Base-by-base conservation (phyloP, 2,888 invertebrate species). In the Apamea sordens region DNA sequence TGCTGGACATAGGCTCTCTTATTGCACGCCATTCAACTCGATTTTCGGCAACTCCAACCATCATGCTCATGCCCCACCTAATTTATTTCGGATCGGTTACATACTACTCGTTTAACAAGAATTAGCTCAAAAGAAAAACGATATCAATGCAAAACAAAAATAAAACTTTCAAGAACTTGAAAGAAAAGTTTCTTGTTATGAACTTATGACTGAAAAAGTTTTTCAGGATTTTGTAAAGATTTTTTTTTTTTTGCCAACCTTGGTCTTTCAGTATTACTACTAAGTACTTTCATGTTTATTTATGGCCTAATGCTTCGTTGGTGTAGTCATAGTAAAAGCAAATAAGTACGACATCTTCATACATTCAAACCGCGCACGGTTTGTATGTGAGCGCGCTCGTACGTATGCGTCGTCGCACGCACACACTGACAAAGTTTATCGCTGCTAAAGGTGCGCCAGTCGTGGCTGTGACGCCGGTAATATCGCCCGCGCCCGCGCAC, bases 131-230 rank as follows among this genome's bases (percentile, higher is more conserved):
- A 72, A 65, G 21, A 32, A 73, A 80, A 73, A 61, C 67, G 67
- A 79, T 67, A 79, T 80, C n/a, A 65, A 50, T n/a, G n/a, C 41
- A 70, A 72, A 79, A 81, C 59, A 74, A 82, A 73, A 44, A 59
- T 59, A 80, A 75, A 82, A 82, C 24, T 28, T 63, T 18, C 21
- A 47, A 63, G 61, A 69, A 77, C 56, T 77, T 68, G 21, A 65
- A 67, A 28, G 50, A 56, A 65, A 73, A 56, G 10, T 73, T 82
- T 44, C 32, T 71, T 44, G 1, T 76, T 82, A 8, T 15, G 65
- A 61, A 53, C n/a, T n/a, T n/a, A n/a, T n/a, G n/a, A n/a, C n/a
- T 28, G 70, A 21, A 53, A 63, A 82, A 50, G 41, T 59, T 59
- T 79, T 47, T 47, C 32, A 8, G 32, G 28, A 32, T 70, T 79